A percentile compares a stretch with the other conserved stretches of the same genome.
phyloP scores from a whole-genome alignment of 2,113 vertebrate species.

The Larimichthys crocea region DNA sequence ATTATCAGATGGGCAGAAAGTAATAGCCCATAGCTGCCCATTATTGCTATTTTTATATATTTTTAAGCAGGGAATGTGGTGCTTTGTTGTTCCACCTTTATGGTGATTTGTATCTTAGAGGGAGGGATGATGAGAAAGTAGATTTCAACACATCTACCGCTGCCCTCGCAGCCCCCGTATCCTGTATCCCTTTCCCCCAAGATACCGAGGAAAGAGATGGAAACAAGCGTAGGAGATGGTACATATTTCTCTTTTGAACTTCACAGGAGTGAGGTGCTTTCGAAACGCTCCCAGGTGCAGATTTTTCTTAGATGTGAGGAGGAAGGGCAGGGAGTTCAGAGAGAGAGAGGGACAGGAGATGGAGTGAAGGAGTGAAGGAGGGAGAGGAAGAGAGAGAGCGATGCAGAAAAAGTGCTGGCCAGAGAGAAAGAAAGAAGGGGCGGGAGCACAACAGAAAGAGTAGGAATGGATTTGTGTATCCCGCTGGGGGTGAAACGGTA shows the following conservation, averaged over 20 bases:
- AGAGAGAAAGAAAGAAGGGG: slow-evolving; percentile 37
- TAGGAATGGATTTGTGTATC: slow-evolving; percentile 68
- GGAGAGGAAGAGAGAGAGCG: background rate
- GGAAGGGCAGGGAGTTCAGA: slow-evolving; percentile 59
- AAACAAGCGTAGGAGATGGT: slow-evolving; percentile 67
- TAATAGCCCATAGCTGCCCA: slow-evolving; percentile 36
- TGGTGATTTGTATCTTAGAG: slow-evolving; percentile 38
- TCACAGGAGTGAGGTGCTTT: slow-evolving; percentile 63
- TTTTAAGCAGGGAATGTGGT: background rate
- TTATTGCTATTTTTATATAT: slow-evolving; percentile 24
- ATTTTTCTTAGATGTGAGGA: slow-evolving; percentile 68
- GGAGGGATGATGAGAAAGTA: slow-evolving; percentile 34
- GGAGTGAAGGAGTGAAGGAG: slow-evolving; percentile 16
- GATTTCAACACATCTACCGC: slow-evolving; percentile 8
- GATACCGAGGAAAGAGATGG: slow-evolving; percentile 38
- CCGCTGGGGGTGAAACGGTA: slow-evolving; percentile 70
- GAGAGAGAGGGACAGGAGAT: slow-evolving; percentile 40
- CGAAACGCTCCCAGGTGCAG: slow-evolving; percentile 69
- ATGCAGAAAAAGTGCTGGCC: background rate
- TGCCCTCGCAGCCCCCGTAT: slow-evolving; percentile 31
- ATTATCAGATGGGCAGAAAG: slow-evolving; percentile 27
- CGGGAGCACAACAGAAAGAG: slow-evolving; percentile 33
- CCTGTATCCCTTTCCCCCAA: slow-evolving; percentile 14
- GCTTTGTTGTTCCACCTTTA: slow-evolving; percentile 22
- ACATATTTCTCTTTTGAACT: slow-evolving; percentile 69